phyloP scores from a whole-genome alignment of 2,797 vertebrate species.

The Molossus alvarezi region DNA sequence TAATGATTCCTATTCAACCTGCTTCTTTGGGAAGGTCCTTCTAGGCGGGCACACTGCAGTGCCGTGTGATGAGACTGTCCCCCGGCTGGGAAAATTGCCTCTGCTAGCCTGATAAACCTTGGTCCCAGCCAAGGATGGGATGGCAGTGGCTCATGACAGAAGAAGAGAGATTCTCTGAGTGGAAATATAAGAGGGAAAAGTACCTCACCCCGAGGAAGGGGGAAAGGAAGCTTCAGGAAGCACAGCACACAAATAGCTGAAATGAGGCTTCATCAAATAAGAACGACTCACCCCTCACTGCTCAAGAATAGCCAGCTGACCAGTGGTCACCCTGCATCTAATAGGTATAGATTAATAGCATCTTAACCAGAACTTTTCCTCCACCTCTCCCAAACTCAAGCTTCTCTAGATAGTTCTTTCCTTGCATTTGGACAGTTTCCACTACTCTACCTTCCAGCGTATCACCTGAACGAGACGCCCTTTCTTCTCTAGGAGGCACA shows the following conservation, averaged over 20 bases:
- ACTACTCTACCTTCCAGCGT: not conserved
- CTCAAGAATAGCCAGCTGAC: not conserved
- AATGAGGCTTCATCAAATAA: not conserved
- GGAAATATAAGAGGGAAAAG: not conserved
- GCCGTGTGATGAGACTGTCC: not conserved
- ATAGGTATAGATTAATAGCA: not conserved
- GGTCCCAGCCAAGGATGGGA: not conserved
- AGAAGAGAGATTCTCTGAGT: not conserved
- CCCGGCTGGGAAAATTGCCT: not conserved
- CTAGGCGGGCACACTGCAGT: not conserved
- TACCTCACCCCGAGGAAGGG: not conserved
- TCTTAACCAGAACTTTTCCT: conserved; percentile 8
- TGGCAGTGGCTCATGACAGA: not conserved
- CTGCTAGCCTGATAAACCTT: not conserved
- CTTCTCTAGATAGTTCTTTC: not conserved
- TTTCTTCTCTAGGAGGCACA: not conserved
- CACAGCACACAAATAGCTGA: not conserved
- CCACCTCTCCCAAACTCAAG: not conserved
- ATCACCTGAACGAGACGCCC: not conserved
- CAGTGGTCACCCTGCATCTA: not conserved
- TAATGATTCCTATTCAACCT: not conserved
- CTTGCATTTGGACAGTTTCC: not conserved
- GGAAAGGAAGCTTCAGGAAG: not conserved
- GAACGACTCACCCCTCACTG: not conserved
- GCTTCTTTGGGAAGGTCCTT: not conserved